A percentile compares a stretch with the other conserved stretches of the same genome.
Evolutionary conservation across 2,797 vertebrate genomes (phyloP).

Genomic region (Takifugu ocellatus): DNA sequence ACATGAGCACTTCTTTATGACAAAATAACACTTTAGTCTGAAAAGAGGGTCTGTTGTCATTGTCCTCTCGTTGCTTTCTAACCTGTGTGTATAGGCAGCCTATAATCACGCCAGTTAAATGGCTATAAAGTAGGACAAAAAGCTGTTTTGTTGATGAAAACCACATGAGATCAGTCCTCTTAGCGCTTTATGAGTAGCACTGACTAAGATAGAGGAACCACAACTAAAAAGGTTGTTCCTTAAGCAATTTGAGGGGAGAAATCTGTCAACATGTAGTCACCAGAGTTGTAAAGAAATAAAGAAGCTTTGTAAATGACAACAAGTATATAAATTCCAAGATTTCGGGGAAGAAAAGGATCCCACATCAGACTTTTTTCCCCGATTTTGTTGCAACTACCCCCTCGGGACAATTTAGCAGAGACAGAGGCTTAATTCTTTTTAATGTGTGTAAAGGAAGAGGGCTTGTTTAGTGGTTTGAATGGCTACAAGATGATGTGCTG

Average conservation of each 20-base stretch:
- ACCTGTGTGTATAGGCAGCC: conserved; percentile 48
- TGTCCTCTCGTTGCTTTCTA: conserved; percentile 35
- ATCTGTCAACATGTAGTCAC: conserved; percentile 61
- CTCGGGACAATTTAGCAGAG: conserved; percentile 30
- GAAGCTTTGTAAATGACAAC: conserved; percentile 52
- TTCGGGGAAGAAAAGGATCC: conserved; percentile 41
- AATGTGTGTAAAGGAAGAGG: conserved; percentile 38
- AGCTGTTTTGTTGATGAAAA: conserved; percentile 55
- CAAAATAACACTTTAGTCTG: background rate
- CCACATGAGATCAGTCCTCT: conserved; percentile 71
- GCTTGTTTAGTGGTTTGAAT: conserved; percentile 23
- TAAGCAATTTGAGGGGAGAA: conserved; percentile 36
- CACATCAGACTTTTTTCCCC: conserved; percentile 48
- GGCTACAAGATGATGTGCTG: conserved; percentile 27
- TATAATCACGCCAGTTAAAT: conserved; percentile 57
- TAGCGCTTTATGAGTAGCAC: conserved; percentile 56
- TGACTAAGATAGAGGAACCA: conserved; percentile 64
- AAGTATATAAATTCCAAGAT: conserved; percentile 58
- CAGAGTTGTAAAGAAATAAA: conserved; percentile 60
- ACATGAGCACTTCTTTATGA: conserved; percentile 2
- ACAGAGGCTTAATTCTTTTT: conserved; percentile 46
- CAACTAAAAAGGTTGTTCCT: conserved; percentile 64
- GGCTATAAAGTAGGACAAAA: conserved; percentile 54
- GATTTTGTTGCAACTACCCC: conserved; percentile 41
- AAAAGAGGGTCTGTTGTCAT: conserved; percentile 33